These are phyloP conservation scores for Paedocypris sp. DNA, from an alignment of 2,113 vertebrate species.

Conservation along the genomic window DNA sequence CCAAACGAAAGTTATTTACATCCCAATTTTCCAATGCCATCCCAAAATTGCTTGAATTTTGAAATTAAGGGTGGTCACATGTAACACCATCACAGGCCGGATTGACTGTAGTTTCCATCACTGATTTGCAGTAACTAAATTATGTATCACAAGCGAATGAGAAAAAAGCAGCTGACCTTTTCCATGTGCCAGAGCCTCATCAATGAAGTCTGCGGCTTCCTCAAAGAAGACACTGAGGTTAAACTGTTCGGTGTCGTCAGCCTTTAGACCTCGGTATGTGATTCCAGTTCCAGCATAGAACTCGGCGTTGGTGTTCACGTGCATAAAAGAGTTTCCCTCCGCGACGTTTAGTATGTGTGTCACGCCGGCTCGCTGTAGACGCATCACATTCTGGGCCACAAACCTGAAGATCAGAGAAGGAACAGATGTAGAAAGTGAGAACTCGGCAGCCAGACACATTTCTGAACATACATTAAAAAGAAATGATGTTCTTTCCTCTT, in stretches of 20 bases:
- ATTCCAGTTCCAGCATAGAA: slow-evolving; percentile 89
- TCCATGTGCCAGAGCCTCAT: slow-evolving; percentile 82
- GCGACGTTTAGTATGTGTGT: slow-evolving; percentile 91
- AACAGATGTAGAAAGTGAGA: no score
- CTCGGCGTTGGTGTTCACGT: slow-evolving; percentile 88
- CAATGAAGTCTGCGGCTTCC: slow-evolving; percentile 89
- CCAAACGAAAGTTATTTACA: no score
- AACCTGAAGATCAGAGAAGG: slow-evolving; percentile 58
- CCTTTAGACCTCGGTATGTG: slow-evolving; percentile 86
- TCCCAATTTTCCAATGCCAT: no score
- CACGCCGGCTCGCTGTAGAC: slow-evolving; percentile 81
- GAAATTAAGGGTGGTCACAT: no score
- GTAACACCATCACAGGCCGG: no score
- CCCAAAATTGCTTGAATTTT: no score
- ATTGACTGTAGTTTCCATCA: no score
- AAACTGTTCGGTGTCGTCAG: slow-evolving; percentile 86
- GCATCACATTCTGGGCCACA: slow-evolving; percentile 83
- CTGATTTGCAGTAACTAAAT: no score
- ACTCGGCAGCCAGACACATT: not conserved
- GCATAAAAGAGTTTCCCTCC: slow-evolving; percentile 97
- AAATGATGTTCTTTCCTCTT: not conserved
- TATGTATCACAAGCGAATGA: not conserved
- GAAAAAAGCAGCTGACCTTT: slow-evolving; percentile 54
- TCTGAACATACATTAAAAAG: not conserved
- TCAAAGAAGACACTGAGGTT: slow-evolving; percentile 92